Base-by-base conservation (phyloP, 2,113 vertebrate genomes). In the Apteryx owenii region DNA sequence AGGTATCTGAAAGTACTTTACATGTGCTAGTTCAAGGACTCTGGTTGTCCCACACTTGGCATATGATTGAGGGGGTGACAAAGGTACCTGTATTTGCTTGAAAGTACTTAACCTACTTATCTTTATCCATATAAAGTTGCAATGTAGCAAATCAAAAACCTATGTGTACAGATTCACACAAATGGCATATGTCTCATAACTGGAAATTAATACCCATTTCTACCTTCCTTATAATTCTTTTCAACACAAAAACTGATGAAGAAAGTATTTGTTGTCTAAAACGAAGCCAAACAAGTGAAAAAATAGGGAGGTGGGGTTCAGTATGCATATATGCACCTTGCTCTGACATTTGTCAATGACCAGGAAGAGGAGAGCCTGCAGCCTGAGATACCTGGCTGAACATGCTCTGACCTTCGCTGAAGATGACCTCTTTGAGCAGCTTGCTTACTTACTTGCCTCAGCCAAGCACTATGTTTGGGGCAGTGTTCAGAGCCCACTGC, bases 101-200 rank as follows among this genome's bases (percentile, higher is more conserved):
- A 61, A 85, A 85, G 23, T 40, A 40, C 12, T 48, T n/a, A 42
- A 5, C 3, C 25, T 53, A 33, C 9, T 85, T 15, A 65, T 58
- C 89, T 91, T 80, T 58, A 80, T 15, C 17, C 18, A 44, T 77
- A 26, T 23, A 88, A 38, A 71, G 33, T 44, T 8, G 10, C 53
- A 70, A 50, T 36, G 38, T 13, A 38, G 21, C 50, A 71, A 87
- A 69, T 26, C 28, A 80, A 94, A 91, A 22, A 4, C 0, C 6
- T 60, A 44, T 11, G 6, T 40, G 21, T 5, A 22, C 4, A 61
- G 38, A 69, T 4, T 5, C 50, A 48, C 10, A 17, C 33, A 73
- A 66, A 12, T 33, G 4, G 12, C 18, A 68, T 0, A 1, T 6
- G 5, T 17, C 20, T 2, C 14, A 11, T 46, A 53, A 80, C 1